phyloP scores from a whole-genome alignment of 2,797 vertebrate genomes.

The Falco concolor region DNA sequence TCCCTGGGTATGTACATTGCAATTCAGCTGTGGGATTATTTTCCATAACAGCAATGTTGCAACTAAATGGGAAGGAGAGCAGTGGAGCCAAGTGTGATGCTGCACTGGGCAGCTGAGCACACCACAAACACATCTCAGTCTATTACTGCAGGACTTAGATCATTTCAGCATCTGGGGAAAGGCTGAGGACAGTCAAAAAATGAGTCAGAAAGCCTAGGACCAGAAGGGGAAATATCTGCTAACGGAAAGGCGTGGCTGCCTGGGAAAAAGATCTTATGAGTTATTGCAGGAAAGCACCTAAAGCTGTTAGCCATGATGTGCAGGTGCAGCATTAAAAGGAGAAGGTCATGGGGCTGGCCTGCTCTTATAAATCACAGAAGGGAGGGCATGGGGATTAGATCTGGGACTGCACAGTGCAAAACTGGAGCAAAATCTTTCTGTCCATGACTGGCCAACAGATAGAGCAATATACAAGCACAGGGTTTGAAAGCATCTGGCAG shows the following conservation, averaged over 20 bases:
- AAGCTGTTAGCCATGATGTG: not conserved
- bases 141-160: not conserved
- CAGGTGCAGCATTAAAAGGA: constrained; percentile 15
- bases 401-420: not conserved
- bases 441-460: not conserved
- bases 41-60: not conserved
- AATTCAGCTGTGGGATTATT: not conserved
- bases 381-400: not conserved
- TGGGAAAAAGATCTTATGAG: constrained; percentile 8
- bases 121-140: not conserved
- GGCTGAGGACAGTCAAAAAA: not conserved
- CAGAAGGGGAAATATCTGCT: constrained; percentile 16
- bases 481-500: not conserved
- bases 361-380: not conserved
- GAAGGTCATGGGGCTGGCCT: not conserved
- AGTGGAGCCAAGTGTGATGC: not conserved
- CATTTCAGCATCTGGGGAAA: not conserved
- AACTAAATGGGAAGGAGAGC: not conserved
- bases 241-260: not conserved
- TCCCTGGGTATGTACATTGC: rapidly evolving
- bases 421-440: not conserved
- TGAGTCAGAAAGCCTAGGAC: not conserved
- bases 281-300: constrained; percentile 25
- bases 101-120: not conserved
- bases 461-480: not conserved